phyloP scores from a whole-genome alignment of 2,888 invertebrate genomes.

The Leucophenga maculata region DNA sequence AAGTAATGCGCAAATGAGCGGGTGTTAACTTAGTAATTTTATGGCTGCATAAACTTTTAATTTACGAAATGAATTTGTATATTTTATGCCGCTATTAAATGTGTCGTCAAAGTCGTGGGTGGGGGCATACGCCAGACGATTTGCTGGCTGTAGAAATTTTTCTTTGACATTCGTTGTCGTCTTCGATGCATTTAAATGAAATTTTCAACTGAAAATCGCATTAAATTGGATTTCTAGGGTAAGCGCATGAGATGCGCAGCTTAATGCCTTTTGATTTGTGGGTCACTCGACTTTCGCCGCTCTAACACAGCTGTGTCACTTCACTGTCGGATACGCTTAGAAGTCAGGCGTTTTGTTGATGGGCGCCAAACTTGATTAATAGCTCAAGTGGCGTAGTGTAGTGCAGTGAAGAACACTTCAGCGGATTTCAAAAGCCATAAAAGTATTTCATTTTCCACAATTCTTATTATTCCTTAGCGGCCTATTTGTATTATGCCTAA shows the following conservation, averaged over 20 bases:
- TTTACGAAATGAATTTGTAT: slow-evolving; percentile 63
- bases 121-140: background rate
- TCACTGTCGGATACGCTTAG: background rate
- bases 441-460: slow-evolving; percentile 3
- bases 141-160: background rate
- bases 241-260: slow-evolving; percentile 24
- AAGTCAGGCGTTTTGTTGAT: background rate
- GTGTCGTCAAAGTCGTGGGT: slow-evolving; percentile 14
- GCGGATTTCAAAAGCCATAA: slow-evolving; percentile 14
- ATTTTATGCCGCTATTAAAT: slow-evolving; percentile 62
- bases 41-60: slow-evolving; percentile 65
- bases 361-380: slow-evolving; percentile 21
- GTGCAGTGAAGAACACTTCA: background rate
- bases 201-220: slow-evolving; percentile 12
- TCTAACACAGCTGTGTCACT: background rate
- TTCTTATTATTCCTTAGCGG: no score
- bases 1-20: slow-evolving; percentile 48
- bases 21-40: slow-evolving; percentile 69
- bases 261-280: slow-evolving; percentile 60
- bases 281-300: slow-evolving; percentile 35
- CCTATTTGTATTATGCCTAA: no score
- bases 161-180: slow-evolving; percentile 17
- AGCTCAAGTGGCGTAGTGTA: slow-evolving; percentile 14
- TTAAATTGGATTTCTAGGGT: slow-evolving; percentile 15
- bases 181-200: slow-evolving; percentile 9